Conservation (phyloP, 30 jellyfish, hydroid and myxozoan species). For the Morbakka virulenta region DNA sequence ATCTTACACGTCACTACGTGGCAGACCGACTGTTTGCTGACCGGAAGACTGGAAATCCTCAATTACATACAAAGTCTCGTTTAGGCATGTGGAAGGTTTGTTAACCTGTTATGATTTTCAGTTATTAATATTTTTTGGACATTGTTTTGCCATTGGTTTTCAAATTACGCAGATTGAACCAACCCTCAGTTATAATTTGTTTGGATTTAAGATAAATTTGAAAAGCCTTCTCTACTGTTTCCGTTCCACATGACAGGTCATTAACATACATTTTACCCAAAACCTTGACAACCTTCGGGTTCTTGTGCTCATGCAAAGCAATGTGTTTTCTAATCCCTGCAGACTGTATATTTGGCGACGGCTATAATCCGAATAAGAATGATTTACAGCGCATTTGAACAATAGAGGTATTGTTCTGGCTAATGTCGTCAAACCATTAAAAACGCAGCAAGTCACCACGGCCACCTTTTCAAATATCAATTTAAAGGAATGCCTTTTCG, state of each 20-base stretch:
- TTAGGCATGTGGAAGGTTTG: too few relatives aligned
- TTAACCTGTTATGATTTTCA: not conserved
- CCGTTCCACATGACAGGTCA: too few relatives aligned
- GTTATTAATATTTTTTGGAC: too few relatives aligned
- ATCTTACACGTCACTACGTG: not conserved
- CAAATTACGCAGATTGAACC: too few relatives aligned
- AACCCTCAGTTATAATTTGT: too few relatives aligned
- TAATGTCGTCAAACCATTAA: conserved; percentile 20
- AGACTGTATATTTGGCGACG: not conserved
- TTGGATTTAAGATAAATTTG: too few relatives aligned
- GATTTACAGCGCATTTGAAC: too few relatives aligned
- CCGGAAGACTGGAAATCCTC: not conserved
- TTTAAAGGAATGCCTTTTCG: conserved; percentile 23
- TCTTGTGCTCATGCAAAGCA: too few relatives aligned
- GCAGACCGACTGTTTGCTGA: not conserved
- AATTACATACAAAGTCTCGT: not conserved
- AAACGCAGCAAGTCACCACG: conserved; percentile 25
- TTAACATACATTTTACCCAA: not conserved
- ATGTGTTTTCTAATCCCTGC: not conserved
- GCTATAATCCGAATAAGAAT: not conserved
- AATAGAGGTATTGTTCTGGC: too few relatives aligned
- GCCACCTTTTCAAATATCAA: conserved; percentile 5
- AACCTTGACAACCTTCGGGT: not conserved
- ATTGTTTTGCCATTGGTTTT: too few relatives aligned
- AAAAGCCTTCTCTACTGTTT: too few relatives aligned